A percentile compares a stretch with the other conserved stretches of the same genome.
phyloP scores from a whole-genome alignment of 2,797 vertebrate species.

The Agapornis canus region DNA sequence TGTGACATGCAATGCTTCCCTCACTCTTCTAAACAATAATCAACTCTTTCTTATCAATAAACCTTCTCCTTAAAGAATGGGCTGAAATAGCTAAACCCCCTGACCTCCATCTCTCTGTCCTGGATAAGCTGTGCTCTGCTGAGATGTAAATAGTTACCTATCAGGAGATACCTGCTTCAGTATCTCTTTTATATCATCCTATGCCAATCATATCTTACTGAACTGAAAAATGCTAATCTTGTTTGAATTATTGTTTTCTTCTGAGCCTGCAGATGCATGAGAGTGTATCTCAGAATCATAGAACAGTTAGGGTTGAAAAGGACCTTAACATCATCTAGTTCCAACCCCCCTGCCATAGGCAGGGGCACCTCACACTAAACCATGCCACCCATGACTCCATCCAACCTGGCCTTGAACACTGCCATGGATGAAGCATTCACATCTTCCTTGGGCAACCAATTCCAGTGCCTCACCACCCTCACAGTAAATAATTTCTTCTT shows the following conservation, averaged over 20 bases:
- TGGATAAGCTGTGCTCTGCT: neutral
- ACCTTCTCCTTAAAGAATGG: neutral
- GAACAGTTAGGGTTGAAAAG: too few species aligned
- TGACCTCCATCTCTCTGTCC: neutral
- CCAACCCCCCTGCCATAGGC: too few species aligned
- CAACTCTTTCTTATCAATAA: neutral
- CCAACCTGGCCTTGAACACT: too few species aligned
- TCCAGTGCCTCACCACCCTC: too few species aligned
- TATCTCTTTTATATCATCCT: neutral
- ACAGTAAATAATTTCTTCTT: too few species aligned
- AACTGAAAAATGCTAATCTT: neutral
- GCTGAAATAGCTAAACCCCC: neutral
- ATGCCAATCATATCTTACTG: slow-evolving; percentile 2
- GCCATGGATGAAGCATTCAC: too few species aligned
- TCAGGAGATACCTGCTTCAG: neutral
- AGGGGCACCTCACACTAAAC: too few species aligned
- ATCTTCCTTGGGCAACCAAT: too few species aligned
- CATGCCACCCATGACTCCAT: too few species aligned
- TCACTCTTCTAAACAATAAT: neutral
- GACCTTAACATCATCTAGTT: too few species aligned
- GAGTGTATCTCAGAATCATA: neutral
- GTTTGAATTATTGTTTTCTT: neutral
- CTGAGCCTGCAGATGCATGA: neutral
- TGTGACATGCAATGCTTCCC: neutral
- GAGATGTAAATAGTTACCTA: neutral